Percentiles rank a stretch among this genome's conserved stretches.
These are phyloP conservation scores for Drosophila quadrilineata DNA, from an alignment of 1,140 invertebrate species.

Conservation along the genomic window DNA sequence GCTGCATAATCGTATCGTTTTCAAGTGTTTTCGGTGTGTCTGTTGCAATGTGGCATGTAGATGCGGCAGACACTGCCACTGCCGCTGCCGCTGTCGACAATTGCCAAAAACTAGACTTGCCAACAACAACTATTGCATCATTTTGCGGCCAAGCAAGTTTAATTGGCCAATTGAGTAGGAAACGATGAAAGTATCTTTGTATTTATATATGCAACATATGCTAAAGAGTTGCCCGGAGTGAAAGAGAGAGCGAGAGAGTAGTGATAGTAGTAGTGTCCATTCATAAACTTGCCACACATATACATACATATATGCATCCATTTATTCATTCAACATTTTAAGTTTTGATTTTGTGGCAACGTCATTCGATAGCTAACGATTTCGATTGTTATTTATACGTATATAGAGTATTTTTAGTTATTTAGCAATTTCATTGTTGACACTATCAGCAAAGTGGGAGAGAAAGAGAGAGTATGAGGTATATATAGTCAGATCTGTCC, in stretches of 20 bases:
- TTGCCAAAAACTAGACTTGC: background rate
- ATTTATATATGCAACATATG: constrained; percentile 6
- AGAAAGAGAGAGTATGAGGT: background rate
- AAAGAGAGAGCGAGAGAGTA: background rate
- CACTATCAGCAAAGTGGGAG: constrained; percentile 58
- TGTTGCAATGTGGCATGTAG: no score
- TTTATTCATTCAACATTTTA: constrained; percentile 26
- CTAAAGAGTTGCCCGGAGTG: no score
- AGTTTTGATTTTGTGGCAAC: constrained; percentile 59
- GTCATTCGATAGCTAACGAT: constrained; percentile 41
- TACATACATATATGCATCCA: no score
- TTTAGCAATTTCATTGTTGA: constrained; percentile 75
- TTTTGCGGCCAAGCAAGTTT: constrained; percentile 33
- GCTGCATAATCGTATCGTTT: constrained; percentile 79
- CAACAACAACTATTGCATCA: constrained; percentile 70
- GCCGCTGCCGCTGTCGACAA: background rate
- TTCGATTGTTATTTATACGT: constrained; percentile 35
- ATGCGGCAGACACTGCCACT: no score
- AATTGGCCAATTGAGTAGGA: constrained; percentile 44
- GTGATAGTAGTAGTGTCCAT: constrained; percentile 37
- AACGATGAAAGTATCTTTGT: constrained; percentile 22
- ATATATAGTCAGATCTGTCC: constrained; percentile 50
- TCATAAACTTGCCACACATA: no score
- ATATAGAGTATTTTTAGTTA: constrained; percentile 21
- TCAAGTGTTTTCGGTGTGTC: constrained; percentile 64